phyloP scores from a whole-genome alignment of 2,797 vertebrate genomes.

The Semaprochilodus insignis region DNA sequence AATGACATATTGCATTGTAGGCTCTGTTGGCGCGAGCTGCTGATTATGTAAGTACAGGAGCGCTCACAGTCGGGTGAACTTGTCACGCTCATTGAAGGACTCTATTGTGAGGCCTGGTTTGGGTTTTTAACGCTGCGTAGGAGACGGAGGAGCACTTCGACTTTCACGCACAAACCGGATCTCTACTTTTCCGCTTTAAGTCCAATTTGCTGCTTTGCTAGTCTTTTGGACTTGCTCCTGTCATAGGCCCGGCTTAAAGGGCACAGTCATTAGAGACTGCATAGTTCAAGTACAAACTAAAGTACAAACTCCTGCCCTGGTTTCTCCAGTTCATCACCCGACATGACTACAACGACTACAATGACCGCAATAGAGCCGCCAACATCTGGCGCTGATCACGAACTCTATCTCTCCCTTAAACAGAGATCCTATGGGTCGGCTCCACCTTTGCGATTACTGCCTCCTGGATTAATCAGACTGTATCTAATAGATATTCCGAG shows the following conservation, averaged over 20 bases:
- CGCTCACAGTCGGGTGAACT: slow-evolving; percentile 51
- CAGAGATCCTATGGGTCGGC: too few relatives aligned
- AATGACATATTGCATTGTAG: slow-evolving; percentile 53
- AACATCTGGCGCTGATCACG: too few relatives aligned
- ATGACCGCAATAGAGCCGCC: too few relatives aligned
- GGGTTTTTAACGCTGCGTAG: slow-evolving; percentile 32
- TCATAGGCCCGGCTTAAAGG: not conserved
- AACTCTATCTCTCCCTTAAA: too few relatives aligned
- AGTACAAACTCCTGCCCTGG: too few relatives aligned
- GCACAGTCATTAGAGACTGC: too few relatives aligned
- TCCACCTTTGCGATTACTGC: too few relatives aligned
- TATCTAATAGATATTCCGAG: too few relatives aligned
- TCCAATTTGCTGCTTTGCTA: not conserved
- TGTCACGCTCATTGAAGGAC: slow-evolving; percentile 25
- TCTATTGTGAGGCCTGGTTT: slow-evolving; percentile 39
- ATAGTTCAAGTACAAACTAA: too few relatives aligned
- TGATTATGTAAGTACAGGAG: slow-evolving; percentile 49
- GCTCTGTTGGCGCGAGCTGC: slow-evolving; percentile 46
- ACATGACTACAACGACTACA: too few relatives aligned
- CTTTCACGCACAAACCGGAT: slow-evolving; percentile 35
- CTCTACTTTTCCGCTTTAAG: slow-evolving; percentile 33
- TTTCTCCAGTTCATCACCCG: too few relatives aligned
- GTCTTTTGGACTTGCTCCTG: not conserved
- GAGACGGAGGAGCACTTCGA: slow-evolving; percentile 33
- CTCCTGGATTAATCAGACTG: too few relatives aligned